Evolutionary conservation across 1,140 invertebrate genomes (phyloP), one percentile per base, ranked within the genome.

Genomic region (Nebria ingens): DNA sequence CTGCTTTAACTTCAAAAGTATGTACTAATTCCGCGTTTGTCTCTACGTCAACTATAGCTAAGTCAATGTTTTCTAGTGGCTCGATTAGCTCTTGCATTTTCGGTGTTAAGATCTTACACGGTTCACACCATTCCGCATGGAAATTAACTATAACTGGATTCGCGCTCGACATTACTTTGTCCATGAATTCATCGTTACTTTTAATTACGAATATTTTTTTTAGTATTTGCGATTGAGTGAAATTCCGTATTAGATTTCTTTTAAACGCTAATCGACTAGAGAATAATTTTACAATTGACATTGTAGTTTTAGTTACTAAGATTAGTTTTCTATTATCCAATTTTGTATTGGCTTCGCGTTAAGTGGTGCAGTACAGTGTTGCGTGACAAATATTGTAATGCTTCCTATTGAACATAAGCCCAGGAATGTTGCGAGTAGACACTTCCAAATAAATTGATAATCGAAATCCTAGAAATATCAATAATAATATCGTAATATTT

Each of bases 31-130:
- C 90, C 1, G 88, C 81, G 72, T 91, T 84, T 45, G 85, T 79
- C 74, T 97, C 95, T 12, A 97, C 89, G 75, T 98, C 90, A 1
- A 97, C 83, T 54, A 93, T 86, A 2, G 93, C 94, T 59, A 97
- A 74, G 71, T 94, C 79, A 40, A 97, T 77, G 52, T 88, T 81
- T 6, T 84, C 79, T 53, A 87, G 80, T 12, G 83, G 82, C 56
- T 83, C 84, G 19, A 97, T 77, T 2, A 94, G 69, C 62, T 86
- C 82, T 67, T 91, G 87, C 62, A 98, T 77, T 68, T 93, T 86
- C 12, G 94, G 94, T 12, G 89, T 93, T 1, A 98, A 75, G 55
- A 95, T 84, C 73, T 95, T 95, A 70, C 95, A 98, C 0, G 95
- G 95, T 65, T 94, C 92, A 73, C 95, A 84, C 95, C 95, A 98